A percentile compares a stretch with the other conserved stretches of the same genome.
Evolutionary conservation across 2,797 vertebrate genomes (phyloP).

Genomic region (Caiman crocodilus): DNA sequence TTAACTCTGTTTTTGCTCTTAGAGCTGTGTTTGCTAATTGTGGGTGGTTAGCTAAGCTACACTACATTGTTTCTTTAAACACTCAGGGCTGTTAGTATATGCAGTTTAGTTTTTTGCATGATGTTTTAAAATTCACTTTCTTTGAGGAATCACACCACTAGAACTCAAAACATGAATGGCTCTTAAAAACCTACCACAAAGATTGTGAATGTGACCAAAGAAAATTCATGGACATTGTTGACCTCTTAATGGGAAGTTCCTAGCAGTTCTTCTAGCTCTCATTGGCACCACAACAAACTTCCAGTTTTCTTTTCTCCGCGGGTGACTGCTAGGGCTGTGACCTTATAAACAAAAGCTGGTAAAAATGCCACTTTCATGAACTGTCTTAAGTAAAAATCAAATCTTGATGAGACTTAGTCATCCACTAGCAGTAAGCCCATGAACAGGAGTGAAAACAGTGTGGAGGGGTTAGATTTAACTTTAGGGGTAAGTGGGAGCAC

Average conservation of each 20-base stretch:
- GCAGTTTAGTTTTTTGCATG: rapidly evolving
- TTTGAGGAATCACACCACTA: neutral
- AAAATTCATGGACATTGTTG: neutral
- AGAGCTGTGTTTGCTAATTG: neutral
- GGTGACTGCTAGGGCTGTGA: neutral
- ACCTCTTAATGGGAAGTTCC: neutral
- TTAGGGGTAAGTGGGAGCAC: neutral
- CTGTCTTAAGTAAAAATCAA: neutral
- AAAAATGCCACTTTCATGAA: neutral
- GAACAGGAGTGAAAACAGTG: neutral
- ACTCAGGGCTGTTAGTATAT: neutral
- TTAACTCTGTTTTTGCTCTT: neutral
- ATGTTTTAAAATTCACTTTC: slow-evolving; percentile 9
- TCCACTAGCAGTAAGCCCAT: neutral
- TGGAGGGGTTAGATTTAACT: neutral
- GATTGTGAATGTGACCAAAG: neutral
- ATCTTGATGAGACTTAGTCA: neutral
- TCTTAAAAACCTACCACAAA: neutral
- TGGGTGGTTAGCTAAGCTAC: no score
- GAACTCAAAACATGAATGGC: neutral
- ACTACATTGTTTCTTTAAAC: neutral
- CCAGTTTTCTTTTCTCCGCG: neutral
- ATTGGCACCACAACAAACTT: neutral
- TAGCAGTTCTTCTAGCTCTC: neutral
- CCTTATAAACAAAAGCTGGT: neutral